Evolutionary conservation across 1,140 invertebrate species (phyloP), one percentile per base, ranked within the genome.

Genomic region (Caenorhabditis tropicalis): DNA sequence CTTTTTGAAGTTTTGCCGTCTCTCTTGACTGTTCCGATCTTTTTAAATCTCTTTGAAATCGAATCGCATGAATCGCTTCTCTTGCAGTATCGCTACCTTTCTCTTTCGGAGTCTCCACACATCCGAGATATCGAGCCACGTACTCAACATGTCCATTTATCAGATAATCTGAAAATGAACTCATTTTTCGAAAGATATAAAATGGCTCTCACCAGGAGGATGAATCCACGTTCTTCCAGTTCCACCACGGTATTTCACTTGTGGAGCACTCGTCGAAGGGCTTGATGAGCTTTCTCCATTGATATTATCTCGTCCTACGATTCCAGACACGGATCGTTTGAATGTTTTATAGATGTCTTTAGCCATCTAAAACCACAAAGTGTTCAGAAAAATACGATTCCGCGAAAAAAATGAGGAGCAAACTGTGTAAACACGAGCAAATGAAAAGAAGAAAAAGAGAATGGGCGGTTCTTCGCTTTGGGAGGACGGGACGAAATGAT

Each of bases 81-180:
- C 81, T 48, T 16, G 90, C 74, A 2, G 86, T 70, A 29, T 89
- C 81, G 0, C 65, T 88, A 24, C 89, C 89, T 60, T 90, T 90
- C 5, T 88, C 65, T 48, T 87, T 85, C 29, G 43, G n/a, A 19
- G 90, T 89, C 82, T 88, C 88, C 15, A 74, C 87, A 27, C 84
- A 65, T 15, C 89, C 89, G 15, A 90, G 65, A 58, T 90, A 86
- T 70, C 83, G 87, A 9, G 89, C 88, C 15, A 82, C 56, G 83
- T 90, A 90, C 83, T 88, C 85, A n/a, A 90, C 89, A 5, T 86
- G 46, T 0, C 88, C 89, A 60, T 90, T 85, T 33, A 87, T 84
- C 10, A 89, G 81, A 31, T 83, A 83, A 80, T 88, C 89, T 89
- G 58, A 70, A 88, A 86, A 58, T 24, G 5, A 24, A 49, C 53